Evolutionary conservation across 2,888 invertebrate species (phyloP).

Genomic region (Nycteola revayana): DNA sequence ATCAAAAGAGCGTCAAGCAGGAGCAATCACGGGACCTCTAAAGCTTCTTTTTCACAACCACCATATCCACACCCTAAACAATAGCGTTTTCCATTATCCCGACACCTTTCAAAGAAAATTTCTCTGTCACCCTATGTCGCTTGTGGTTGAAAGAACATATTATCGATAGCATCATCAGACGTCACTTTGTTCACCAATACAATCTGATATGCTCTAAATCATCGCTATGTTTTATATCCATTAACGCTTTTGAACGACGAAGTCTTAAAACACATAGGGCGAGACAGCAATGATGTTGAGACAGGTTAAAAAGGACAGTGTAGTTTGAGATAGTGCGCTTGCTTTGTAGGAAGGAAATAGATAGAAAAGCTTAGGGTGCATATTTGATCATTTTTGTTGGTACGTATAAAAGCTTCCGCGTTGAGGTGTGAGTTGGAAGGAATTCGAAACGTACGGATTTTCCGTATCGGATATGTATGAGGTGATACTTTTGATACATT

Average conservation of each 20-base stretch:
- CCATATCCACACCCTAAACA: slow-evolving; percentile 25
- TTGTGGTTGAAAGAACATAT: slow-evolving; percentile 52
- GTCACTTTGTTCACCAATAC: slow-evolving; percentile 39
- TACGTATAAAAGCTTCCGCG: slow-evolving; percentile 30
- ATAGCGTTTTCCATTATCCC: slow-evolving; percentile 26
- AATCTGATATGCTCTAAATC: background rate
- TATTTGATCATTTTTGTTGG: slow-evolving; percentile 65
- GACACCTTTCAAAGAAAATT: slow-evolving; percentile 41
- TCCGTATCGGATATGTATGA: slow-evolving; percentile 20
- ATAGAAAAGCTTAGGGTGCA: slow-evolving; percentile 69
- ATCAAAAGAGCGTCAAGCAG: slow-evolving; percentile 26
- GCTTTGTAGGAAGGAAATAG: slow-evolving; percentile 40
- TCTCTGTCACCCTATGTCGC: slow-evolving; percentile 38
- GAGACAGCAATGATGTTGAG: slow-evolving; percentile 6
- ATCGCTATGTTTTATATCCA: slow-evolving; percentile 19
- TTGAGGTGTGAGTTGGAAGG: slow-evolving; percentile 31
- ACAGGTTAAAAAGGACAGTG: background rate
- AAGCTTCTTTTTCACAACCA: slow-evolving; percentile 24
- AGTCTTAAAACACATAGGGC: background rate
- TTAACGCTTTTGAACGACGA: slow-evolving; percentile 14
- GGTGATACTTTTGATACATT: slow-evolving; percentile 19
- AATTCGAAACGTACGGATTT: slow-evolving; percentile 20
- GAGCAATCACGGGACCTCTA: slow-evolving; percentile 25
- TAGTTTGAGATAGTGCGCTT: background rate
- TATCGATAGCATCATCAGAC: slow-evolving; percentile 66